Evolutionary conservation across 2,113 vertebrate genomes (phyloP).

Genomic region (Salvelinus sp.): DNA sequence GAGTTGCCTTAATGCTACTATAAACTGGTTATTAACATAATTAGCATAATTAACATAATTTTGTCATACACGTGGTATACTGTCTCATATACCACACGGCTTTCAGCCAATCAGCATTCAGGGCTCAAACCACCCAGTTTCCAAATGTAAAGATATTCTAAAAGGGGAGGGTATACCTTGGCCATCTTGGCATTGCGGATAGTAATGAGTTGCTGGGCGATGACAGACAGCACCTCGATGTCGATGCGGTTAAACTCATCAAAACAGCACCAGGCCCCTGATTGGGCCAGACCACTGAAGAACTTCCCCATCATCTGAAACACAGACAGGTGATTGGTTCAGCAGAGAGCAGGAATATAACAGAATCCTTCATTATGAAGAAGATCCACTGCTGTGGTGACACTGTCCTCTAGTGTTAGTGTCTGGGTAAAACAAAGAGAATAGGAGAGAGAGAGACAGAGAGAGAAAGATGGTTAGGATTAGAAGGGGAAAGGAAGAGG

Average conservation of each 20-base stretch:
- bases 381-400: conserved; percentile 27
- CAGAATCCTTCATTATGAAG: background rate
- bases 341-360: background rate
- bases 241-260: conserved; percentile 85
- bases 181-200: conserved; percentile 81
- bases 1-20: too few species aligned
- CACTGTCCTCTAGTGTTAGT: conserved; percentile 58
- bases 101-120: too few species aligned
- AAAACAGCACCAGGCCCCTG: conserved; percentile 84
- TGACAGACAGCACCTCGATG: conserved; percentile 84
- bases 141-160: background rate
- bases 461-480: background rate
- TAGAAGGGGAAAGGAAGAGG: background rate
- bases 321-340: background rate
- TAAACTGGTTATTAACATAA: too few species aligned
- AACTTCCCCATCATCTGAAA: conserved; percentile 85
- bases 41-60: too few species aligned
- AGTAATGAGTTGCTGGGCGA: conserved; percentile 82
- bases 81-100: too few species aligned
- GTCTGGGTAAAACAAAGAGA: background rate
- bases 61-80: too few species aligned
- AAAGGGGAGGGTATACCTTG: conserved; percentile 64
- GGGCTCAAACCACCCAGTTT: too few species aligned
- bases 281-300: conserved; percentile 84
- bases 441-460: background rate